These are phyloP conservation scores for Chionomys nivalis DNA, from an alignment of 2,113 vertebrate genomes.

Conservation along the genomic window DNA sequence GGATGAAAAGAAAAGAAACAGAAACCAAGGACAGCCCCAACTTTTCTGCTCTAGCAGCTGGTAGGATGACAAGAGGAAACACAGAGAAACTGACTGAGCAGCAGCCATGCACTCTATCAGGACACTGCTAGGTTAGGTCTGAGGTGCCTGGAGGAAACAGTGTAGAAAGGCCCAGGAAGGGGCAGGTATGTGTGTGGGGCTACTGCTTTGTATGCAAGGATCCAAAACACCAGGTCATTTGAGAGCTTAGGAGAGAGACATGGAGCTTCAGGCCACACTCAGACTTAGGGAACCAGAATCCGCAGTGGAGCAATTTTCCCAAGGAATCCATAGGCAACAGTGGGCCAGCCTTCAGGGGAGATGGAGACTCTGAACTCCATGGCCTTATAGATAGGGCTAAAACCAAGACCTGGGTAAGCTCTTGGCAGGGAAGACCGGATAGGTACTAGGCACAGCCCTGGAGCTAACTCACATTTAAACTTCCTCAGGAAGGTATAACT, in stretches of 20 bases:
- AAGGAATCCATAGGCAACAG: not conserved
- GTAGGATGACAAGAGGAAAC: not conserved
- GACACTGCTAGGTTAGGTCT: not conserved
- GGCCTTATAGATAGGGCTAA: not conserved
- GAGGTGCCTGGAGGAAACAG: not conserved
- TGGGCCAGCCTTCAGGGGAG: not conserved
- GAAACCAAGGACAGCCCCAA: conserved; percentile 33
- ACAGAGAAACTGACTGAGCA: not conserved
- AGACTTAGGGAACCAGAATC: not conserved
- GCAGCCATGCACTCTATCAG: not conserved
- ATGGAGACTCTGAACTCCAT: not conserved
- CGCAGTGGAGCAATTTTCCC: not conserved
- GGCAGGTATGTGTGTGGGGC: too few relatives aligned
- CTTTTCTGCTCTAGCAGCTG: not conserved
- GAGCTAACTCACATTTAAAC: not conserved
- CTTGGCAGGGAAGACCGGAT: not conserved
- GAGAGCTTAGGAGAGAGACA: not conserved
- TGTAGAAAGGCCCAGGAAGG: not conserved
- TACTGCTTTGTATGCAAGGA: not conserved
- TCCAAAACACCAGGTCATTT: not conserved
- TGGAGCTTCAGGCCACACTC: not conserved
- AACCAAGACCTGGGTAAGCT: not conserved
- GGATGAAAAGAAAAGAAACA: not conserved
- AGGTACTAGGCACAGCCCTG: not conserved
- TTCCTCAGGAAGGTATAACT: not conserved